Percentiles rank a stretch among this genome's conserved stretches.
Evolutionary conservation across 2,888 invertebrate species (phyloP).

Genomic region (Agrotis ipsilon): DNA sequence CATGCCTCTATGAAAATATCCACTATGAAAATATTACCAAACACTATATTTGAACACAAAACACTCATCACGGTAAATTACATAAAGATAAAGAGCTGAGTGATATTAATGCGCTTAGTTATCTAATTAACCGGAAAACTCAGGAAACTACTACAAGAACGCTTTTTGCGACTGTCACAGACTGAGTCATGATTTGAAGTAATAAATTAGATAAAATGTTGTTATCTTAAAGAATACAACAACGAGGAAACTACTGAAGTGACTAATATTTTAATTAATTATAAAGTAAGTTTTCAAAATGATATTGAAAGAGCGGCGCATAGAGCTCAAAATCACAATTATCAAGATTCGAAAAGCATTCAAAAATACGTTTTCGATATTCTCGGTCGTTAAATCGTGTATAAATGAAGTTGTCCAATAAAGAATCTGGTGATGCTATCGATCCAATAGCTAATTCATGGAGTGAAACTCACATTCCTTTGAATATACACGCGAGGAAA

Average conservation of each 20-base stretch:
- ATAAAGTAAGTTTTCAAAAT: neutral
- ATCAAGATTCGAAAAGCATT: conserved; percentile 17
- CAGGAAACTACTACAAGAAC: neutral
- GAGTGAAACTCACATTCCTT: conserved; percentile 59
- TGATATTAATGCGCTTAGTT: neutral
- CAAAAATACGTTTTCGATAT: conserved; percentile 28
- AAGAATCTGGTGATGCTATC: conserved; percentile 45
- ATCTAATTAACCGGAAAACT: conserved; percentile 5
- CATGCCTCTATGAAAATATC: conserved; percentile 2
- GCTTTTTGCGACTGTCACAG: neutral
- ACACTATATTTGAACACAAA: neutral
- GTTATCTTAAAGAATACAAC: conserved; percentile 37
- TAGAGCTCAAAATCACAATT: neutral
- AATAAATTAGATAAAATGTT: conserved; percentile 24
- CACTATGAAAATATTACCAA: conserved; percentile 4
- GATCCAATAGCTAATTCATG: conserved; percentile 50
- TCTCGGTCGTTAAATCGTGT: conserved; percentile 32
- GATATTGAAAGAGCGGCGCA: neutral
- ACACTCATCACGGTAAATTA: neutral
- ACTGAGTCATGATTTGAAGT: conserved; percentile 21
- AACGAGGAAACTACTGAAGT: conserved; percentile 22
- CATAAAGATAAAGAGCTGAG: neutral
- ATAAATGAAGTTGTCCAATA: conserved; percentile 34
- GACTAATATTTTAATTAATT: conserved; percentile 5
- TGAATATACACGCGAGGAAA: conserved; percentile 48